Conservation (phyloP, 2,113 vertebrate species). For the Thalassoma bifasciatum region DNA sequence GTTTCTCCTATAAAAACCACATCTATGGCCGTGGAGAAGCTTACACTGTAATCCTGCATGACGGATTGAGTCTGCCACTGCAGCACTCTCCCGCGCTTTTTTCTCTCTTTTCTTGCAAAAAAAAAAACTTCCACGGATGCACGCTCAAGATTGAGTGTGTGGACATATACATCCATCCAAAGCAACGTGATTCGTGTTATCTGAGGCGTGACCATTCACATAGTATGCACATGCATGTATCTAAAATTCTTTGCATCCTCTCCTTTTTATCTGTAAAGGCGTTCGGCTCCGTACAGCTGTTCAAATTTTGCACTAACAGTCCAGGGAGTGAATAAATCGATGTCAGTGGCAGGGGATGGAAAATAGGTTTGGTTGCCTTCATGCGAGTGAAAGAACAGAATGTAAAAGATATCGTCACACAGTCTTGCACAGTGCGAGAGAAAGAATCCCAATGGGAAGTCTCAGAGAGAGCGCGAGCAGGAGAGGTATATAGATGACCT, state of each 20-base stretch:
- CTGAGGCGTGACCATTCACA: background rate
- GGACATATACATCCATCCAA: background rate
- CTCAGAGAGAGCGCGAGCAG: slow-evolving; percentile 35
- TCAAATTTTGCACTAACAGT: slow-evolving; percentile 50
- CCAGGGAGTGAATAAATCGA: slow-evolving; percentile 68
- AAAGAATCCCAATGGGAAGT: slow-evolving; percentile 71
- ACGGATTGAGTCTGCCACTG: slow-evolving; percentile 81
- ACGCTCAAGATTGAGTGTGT: slow-evolving; percentile 19
- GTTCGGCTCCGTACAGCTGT: slow-evolving; percentile 47
- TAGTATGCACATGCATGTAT: background rate
- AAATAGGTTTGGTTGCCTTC: slow-evolving; percentile 57
- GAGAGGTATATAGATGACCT: slow-evolving; percentile 73
- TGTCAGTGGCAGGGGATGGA: slow-evolving; percentile 57
- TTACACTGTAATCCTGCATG: slow-evolving; percentile 82
- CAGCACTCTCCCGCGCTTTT: slow-evolving; percentile 63
- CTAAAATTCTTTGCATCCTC: background rate
- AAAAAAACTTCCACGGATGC: slow-evolving; percentile 60
- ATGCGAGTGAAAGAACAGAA: slow-evolving; percentile 59
- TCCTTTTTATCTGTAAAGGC: slow-evolving; percentile 25
- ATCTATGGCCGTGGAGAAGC: slow-evolving; percentile 80
- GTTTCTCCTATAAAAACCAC: slow-evolving; percentile 79
- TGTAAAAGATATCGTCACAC: slow-evolving; percentile 65
- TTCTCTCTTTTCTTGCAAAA: slow-evolving; percentile 56
- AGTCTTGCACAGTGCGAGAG: slow-evolving; percentile 53
- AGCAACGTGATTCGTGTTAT: background rate